These are phyloP conservation scores for Adelphocoris suturalis DNA, from an alignment of 2,888 invertebrate genomes.

Conservation along the genomic window DNA sequence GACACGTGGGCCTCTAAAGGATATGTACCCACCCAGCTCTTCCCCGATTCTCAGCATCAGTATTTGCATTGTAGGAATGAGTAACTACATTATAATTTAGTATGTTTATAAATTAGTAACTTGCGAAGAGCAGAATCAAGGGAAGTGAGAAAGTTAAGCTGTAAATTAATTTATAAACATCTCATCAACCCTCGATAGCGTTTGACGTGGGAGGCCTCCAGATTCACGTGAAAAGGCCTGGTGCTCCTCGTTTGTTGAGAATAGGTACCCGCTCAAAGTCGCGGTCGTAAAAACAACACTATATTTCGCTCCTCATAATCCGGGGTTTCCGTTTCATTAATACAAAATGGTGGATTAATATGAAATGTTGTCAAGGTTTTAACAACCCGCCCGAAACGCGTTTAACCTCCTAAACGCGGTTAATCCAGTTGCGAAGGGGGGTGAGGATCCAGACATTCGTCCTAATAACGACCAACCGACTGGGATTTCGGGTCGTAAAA, in stretches of 20 bases:
- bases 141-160: not conserved
- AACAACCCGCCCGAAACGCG: not conserved
- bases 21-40: too few species aligned
- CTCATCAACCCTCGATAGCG: slow-evolving; percentile 11
- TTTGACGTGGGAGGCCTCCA: not conserved
- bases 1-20: too few species aligned
- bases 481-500: not conserved
- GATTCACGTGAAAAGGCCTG: not conserved
- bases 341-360: slow-evolving; percentile 55
- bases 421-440: not conserved
- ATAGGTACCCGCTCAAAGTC: not conserved
- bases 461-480: not conserved
- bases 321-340: slow-evolving; percentile 34
- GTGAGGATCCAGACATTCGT: not conserved
- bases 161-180: not conserved
- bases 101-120: too few species aligned
- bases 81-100: too few species aligned
- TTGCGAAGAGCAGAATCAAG: not conserved
- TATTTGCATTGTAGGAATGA: too few species aligned
- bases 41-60: too few species aligned
- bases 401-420: not conserved
- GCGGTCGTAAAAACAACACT: slow-evolving; percentile 23
- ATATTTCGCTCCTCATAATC: slow-evolving; percentile 29
- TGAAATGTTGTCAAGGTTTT: slow-evolving; percentile 34
- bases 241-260: not conserved